These are phyloP conservation scores for Okamejei kenojei DNA, from an alignment of 2,797 vertebrate genomes.

Conservation along the genomic window DNA sequence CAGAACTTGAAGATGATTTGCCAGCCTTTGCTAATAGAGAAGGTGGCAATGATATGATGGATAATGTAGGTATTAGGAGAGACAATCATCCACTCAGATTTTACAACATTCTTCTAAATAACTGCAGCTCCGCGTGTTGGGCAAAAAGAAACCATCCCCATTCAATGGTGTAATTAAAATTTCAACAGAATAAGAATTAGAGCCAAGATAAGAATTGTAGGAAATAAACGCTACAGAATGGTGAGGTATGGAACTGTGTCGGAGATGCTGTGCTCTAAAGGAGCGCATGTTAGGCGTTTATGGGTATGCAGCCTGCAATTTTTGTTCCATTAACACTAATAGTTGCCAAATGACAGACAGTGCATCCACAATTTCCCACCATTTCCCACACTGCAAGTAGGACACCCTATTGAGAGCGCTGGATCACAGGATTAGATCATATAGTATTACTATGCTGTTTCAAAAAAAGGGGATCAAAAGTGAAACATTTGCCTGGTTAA, in stretches of 20 bases:
- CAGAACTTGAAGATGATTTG: conserved; percentile 10
- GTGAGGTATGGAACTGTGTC: neutral
- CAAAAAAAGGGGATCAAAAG: neutral
- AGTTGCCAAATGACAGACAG: neutral
- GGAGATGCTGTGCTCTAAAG: neutral
- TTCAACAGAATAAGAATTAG: neutral
- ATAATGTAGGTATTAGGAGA: neutral
- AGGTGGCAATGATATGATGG: neutral
- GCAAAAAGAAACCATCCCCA: neutral
- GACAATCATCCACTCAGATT: conserved; percentile 22
- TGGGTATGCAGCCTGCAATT: neutral
- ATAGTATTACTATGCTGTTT: neutral
- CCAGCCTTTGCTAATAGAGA: neutral
- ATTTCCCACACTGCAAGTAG: neutral
- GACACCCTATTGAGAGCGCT: neutral
- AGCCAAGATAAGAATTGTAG: neutral
- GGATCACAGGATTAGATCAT: neutral
- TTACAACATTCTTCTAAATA: conserved; percentile 1
- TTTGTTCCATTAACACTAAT: conserved; percentile 15
- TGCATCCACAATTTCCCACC: neutral
- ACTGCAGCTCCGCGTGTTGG: neutral
- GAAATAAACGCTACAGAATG: neutral
- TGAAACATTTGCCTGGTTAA: neutral
- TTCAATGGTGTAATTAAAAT: neutral
- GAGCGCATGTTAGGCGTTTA: neutral